Evolutionary conservation across 2,797 vertebrate genomes (phyloP), one percentile per base, ranked within the genome.

Genomic region (Chaetophractus vellerosus): DNA sequence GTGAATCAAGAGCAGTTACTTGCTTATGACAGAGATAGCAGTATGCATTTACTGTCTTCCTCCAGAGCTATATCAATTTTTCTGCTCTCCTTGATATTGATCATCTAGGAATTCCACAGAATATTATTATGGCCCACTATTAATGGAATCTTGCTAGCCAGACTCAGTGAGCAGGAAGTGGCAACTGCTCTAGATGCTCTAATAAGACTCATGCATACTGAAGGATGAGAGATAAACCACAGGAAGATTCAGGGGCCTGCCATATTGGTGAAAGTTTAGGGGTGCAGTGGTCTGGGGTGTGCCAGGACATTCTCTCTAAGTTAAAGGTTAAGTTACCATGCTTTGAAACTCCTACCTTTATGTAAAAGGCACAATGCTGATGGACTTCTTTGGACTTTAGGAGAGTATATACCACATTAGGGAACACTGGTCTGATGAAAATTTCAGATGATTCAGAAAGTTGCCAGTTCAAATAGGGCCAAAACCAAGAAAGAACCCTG

Each of bases 361-460:
- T 84, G 63, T 86, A 82, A 89, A 93, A 79, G 41, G 21, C 23
- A 41, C n/a, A 48, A 6, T 52, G 41, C n/a, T 71, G 33, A 19
- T 66, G n/a, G 14, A 63, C 2, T 48, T 78, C 16, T 91, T 75
- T 88, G n/a, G 41, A 71, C 87, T 94, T 95, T 76, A 88, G 18
- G n/a, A 18, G 76, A 89, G 36, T 86, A 33, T 78, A 74, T 24
- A 59, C 26, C 38, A 79, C 50, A 74, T 50, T 57, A 55, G 23
- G 64, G 57, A 68, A 45, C 88, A 71, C 59, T 79, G 68, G 38
- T 92, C 38, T 83, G 59, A 74, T 48, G 45, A 91, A 64, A 84
- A 48, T 61, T 38, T 55, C 38, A 6, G 89, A 92, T 95, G 92
- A 94, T 78, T 96, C 86, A 94, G 89, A 79, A 72, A 41, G 45